phyloP scores from a whole-genome alignment of 2,888 invertebrate genomes.

The Lagria hirta region DNA sequence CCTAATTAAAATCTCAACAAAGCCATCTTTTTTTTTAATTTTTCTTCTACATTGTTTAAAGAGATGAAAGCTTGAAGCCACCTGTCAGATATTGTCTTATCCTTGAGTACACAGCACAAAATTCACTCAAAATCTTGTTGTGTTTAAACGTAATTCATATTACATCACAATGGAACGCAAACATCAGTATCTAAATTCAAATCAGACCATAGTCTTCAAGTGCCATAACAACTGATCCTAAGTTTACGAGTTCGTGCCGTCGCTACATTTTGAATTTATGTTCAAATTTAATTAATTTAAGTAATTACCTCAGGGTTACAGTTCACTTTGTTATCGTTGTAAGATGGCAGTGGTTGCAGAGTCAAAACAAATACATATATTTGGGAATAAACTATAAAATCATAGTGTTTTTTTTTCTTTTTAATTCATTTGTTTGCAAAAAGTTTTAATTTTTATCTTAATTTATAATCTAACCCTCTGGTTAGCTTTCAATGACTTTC shows the following conservation, averaged over 20 bases:
- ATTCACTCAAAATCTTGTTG: slow-evolving; percentile 15
- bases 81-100: slow-evolving; percentile 11
- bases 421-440: too few species aligned
- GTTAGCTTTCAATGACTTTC: too few species aligned
- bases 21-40: too few species aligned
- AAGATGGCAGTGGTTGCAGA: slow-evolving; percentile 16
- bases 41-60: too few species aligned
- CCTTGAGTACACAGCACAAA: slow-evolving; percentile 6
- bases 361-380: too few species aligned
- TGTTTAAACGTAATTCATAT: slow-evolving; percentile 24
- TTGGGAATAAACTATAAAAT: too few species aligned
- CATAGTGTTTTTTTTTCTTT: too few species aligned
- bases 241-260: slow-evolving; percentile 29
- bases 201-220: slow-evolving; percentile 23
- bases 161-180: slow-evolving; percentile 23
- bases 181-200: slow-evolving; percentile 30
- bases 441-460: too few species aligned
- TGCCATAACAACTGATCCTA: slow-evolving; percentile 24
- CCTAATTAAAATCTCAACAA: too few species aligned
- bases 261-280: slow-evolving; percentile 36
- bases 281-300: slow-evolving; percentile 43
- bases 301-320: slow-evolving; percentile 37
- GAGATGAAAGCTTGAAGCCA: too few species aligned
- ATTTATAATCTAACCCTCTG: too few species aligned
- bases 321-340: slow-evolving; percentile 20